Evolutionary conservation across 2,113 vertebrate species (phyloP), one percentile per base, ranked within the genome.

Genomic region (Tragelaphus scriptus): DNA sequence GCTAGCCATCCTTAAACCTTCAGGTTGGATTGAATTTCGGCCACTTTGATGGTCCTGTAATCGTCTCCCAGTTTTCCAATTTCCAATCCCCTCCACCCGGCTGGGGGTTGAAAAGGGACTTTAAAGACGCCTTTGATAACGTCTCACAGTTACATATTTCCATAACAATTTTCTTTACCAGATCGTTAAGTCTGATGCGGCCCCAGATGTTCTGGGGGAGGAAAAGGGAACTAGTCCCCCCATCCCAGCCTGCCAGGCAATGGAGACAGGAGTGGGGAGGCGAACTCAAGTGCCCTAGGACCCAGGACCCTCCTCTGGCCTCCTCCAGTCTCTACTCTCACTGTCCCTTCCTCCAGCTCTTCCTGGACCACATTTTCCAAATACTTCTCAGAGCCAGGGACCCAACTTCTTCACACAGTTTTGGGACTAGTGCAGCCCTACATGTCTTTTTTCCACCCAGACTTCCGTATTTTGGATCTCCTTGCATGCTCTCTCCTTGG

Each of bases 111-210:
- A 95, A 96, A 96, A 91, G 71, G 93, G 94, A 96, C 97, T 98
- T 98, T 98, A 98, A 98, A 98, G 97, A 95, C 4, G 95, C 87
- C 98, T 98, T 98, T 98, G 98, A 98, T 98, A 98, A 97, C 40
- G 88, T 97, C 98, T 98, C 96, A 96, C 25, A 68, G 97, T 97
- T 98, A 98, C 98, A 97, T 96, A 98, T 97, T 98, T 97, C 97
- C 96, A 97, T 98, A 98, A 98, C 97, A 97, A 98, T 98, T 98
- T 98, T 98, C 96, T 97, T 91, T 97, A 98, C 96, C 96, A 97
- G 97, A 98, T 98, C 81, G 85, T 96, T 97, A 88, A 95, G 97
- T 97, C 88, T 97, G 97, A 98, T 97, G 96, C 77, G 95, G 96
- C 92, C 98, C 97, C 98, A 98, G 98, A 98, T 98, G 98, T 98